phyloP scores from a whole-genome alignment of 2,888 invertebrate species.

The Ochropleura plecta region DNA sequence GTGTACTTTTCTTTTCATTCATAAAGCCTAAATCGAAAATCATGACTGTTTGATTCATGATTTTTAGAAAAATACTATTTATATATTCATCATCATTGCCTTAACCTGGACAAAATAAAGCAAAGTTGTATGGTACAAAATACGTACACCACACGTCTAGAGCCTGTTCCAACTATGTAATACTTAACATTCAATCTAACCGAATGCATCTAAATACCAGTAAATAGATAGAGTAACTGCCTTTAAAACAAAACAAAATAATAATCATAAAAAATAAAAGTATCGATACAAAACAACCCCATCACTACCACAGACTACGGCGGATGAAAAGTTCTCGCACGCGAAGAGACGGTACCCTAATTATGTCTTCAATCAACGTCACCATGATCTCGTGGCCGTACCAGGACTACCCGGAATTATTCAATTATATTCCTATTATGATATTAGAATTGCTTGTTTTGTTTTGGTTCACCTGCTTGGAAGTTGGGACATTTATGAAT shows the following conservation, averaged over 20 bases:
- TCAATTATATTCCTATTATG: conserved; percentile 35
- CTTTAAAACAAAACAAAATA: not conserved
- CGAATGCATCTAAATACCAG: not conserved
- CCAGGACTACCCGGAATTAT: conserved; percentile 34
- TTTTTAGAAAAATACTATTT: not conserved
- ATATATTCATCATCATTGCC: not conserved
- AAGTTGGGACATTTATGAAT: not conserved
- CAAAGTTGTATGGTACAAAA: not conserved
- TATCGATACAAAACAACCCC: conserved; percentile 35
- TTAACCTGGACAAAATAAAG: not conserved
- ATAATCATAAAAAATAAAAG: not conserved
- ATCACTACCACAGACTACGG: conserved; percentile 17
- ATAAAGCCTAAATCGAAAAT: not conserved
- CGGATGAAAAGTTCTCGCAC: conserved; percentile 43
- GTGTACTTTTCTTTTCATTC: not conserved
- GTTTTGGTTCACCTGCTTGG: not conserved
- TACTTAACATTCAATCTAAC: not conserved
- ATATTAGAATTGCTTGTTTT: conserved; percentile 15
- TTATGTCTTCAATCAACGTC: conserved; percentile 62
- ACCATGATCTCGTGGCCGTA: conserved; percentile 27
- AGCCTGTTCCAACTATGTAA: not conserved
- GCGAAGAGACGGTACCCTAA: conserved; percentile 40
- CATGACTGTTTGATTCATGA: too few species aligned
- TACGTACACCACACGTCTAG: not conserved
- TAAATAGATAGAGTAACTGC: not conserved